Evolutionary conservation across 2,113 vertebrate genomes (phyloP), one percentile per base, ranked within the genome.

Genomic region (Bungarus multicinctus): DNA sequence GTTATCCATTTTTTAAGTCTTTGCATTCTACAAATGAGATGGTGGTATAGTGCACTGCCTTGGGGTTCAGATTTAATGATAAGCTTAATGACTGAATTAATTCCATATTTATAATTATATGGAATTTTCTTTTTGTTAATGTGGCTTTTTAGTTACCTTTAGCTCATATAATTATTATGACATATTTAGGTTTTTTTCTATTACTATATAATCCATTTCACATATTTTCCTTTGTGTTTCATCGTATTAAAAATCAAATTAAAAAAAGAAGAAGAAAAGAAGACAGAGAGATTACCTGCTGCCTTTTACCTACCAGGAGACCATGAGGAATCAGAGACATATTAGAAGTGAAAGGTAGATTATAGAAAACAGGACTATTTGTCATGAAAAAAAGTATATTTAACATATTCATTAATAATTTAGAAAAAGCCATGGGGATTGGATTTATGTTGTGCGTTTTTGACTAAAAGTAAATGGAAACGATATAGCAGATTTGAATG

Each of bases 331-430:
- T 4, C 3, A 64, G 25, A 57, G n/a, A 23, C 39, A 87, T 43
- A 10, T 43, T 81, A 81, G 18, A 43, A 43, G 18, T 43, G 74
- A 81, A 39, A 18, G 30, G 39, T 30, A 57, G 11, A 85, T 89
- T 34, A 50, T 57, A 43, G 57, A 92, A 50, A 89, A 2, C 27
- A 57, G 22, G 5, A 7, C 23, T 90, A 34, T 93, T 93, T 93
- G 74, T 30, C 45, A 90, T 64, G 81, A 87, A 86, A 74, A 74
- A n/a, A 90, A 10, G n/a, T 16, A 55, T 93, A 93, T 43, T 93
- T 87, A 93, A 93, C 88, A 90, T 93, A 86, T 93, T 90, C 54
- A 93, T 87, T 93, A 93, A 93, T 93, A 93, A 93, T 81, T 93
- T 90, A 74, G 92, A 87, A 90, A 57, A 90, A 86, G n/a, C 53